Evolutionary conservation across 2,888 invertebrate species (phyloP).

Genomic region (Neuroscelio doddi): DNA sequence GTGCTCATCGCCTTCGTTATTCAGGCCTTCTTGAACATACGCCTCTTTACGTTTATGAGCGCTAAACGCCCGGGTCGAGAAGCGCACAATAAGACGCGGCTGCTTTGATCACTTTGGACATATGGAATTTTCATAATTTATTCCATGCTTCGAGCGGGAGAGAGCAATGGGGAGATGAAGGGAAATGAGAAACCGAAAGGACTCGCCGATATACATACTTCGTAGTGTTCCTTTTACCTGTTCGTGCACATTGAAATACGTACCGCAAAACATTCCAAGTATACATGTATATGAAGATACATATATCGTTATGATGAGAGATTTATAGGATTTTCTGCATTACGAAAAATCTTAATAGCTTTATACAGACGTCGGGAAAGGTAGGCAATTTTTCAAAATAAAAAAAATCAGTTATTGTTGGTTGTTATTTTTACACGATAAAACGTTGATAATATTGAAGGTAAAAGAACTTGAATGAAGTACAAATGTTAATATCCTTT

Average conservation of each 20-base stretch:
- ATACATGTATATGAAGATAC: background rate
- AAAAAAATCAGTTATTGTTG: too few species aligned
- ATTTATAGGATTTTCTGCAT: conserved; percentile 9
- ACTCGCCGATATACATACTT: conserved; percentile 15
- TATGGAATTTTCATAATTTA: conserved; percentile 67
- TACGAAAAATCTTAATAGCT: conserved; percentile 3
- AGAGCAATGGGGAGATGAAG: conserved; percentile 18
- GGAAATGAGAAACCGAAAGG: conserved; percentile 16
- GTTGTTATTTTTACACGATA: too few species aligned
- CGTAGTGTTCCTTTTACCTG: conserved; percentile 10
- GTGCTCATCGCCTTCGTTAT: conserved; percentile 37
- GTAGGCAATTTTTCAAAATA: too few species aligned
- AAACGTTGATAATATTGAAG: too few species aligned
- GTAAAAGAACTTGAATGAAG: too few species aligned
- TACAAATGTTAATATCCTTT: background rate
- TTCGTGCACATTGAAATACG: conserved; percentile 9
- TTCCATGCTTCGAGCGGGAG: conserved; percentile 49
- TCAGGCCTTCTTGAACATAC: conserved; percentile 21
- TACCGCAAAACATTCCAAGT: conserved; percentile 1
- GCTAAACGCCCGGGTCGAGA: conserved; percentile 49
- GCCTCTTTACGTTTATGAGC: conserved; percentile 48
- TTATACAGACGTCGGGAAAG: conserved; percentile 3
- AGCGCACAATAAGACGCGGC: conserved; percentile 59
- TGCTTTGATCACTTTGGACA: conserved; percentile 66
- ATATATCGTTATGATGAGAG: conserved; percentile 3